Percentiles rank a stretch among this genome's conserved stretches.
These are phyloP conservation scores for Pseudeuparius sepicola DNA, from an alignment of 2,888 invertebrate genomes.

Conservation along the genomic window DNA sequence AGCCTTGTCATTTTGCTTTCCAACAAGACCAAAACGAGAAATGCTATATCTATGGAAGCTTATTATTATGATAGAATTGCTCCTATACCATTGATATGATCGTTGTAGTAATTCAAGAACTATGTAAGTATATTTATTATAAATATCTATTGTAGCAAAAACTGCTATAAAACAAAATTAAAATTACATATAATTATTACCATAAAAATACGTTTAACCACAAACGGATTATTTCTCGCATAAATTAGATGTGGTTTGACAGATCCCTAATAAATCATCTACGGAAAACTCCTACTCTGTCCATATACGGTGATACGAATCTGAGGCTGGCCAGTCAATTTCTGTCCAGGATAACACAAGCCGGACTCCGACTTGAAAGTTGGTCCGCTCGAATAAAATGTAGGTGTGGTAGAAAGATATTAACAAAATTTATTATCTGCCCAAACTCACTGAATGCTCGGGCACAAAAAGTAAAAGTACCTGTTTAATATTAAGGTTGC, in stretches of 20 bases:
- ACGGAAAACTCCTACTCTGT: conserved; percentile 29
- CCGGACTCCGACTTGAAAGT: conserved; percentile 14
- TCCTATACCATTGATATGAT: too few species aligned
- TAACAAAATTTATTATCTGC: conserved; percentile 34
- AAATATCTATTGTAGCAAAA: too few species aligned
- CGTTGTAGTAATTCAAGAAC: too few species aligned
- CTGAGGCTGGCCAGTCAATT: conserved; percentile 25
- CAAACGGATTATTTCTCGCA: conserved; percentile 26
- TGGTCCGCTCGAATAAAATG: conserved; percentile 32
- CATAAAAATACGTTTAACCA: conserved; percentile 25
- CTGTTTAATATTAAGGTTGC: conserved; percentile 30
- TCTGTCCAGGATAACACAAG: conserved; percentile 12
- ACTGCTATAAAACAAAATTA: too few species aligned
- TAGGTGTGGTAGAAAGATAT: conserved; percentile 33
- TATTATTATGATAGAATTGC: too few species aligned
- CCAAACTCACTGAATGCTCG: conserved; percentile 28
- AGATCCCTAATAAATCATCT: conserved; percentile 32
- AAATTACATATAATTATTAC: conserved; percentile 25
- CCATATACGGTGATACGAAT: conserved; percentile 33
- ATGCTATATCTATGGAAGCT: background rate
- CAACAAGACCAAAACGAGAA: too few species aligned
- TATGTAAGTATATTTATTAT: too few species aligned
- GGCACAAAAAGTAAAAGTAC: conserved; percentile 22
- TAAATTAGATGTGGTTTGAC: conserved; percentile 33
- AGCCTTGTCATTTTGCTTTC: too few species aligned